Conservation (phyloP, 2,797 vertebrate genomes). For the Acanthurus tractus region DNA sequence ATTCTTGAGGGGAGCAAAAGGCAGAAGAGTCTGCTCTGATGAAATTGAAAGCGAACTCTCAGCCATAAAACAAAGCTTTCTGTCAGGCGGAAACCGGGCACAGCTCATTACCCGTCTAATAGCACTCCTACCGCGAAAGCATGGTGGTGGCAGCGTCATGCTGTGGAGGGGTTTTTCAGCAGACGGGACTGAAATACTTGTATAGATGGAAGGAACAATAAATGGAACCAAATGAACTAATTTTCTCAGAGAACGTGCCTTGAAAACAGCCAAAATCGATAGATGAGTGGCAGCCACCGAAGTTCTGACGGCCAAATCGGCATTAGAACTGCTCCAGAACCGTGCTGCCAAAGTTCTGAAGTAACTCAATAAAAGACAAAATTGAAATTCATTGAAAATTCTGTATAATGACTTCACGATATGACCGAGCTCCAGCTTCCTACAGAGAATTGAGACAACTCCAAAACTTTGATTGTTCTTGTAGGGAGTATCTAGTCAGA, state of each 20-base stretch:
- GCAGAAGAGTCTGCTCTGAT: conserved; percentile 43
- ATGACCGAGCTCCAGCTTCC: conserved; percentile 21
- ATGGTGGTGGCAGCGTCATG: conserved; percentile 66
- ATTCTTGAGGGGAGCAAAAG: conserved; percentile 24
- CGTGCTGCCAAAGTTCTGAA: conserved; percentile 34
- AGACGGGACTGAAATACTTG: conserved; percentile 56
- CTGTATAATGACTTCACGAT: conserved; percentile 6
- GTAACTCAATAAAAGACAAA: conserved; percentile 15
- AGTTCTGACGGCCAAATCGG: conserved; percentile 53
- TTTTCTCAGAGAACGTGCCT: conserved; percentile 43
- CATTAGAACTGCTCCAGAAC: conserved; percentile 37
- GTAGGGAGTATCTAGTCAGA: not conserved
- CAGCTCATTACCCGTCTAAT: conserved; percentile 79
- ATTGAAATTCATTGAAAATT: conserved; percentile 16
- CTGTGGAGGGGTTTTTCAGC: conserved; percentile 60
- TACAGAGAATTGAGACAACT: conserved; percentile 8
- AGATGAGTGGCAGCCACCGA: conserved; percentile 23
- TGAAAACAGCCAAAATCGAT: conserved; percentile 42
- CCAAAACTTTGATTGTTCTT: conserved; percentile 23
- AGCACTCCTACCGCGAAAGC: conserved; percentile 67
- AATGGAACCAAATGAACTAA: conserved; percentile 46
- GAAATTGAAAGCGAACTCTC: conserved; percentile 59
- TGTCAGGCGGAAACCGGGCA: conserved; percentile 64
- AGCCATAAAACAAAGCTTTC: conserved; percentile 67
- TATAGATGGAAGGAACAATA: conserved; percentile 48